Evolutionary conservation across 2,888 invertebrate genomes (phyloP).

Genomic region (Heliconius sara): DNA sequence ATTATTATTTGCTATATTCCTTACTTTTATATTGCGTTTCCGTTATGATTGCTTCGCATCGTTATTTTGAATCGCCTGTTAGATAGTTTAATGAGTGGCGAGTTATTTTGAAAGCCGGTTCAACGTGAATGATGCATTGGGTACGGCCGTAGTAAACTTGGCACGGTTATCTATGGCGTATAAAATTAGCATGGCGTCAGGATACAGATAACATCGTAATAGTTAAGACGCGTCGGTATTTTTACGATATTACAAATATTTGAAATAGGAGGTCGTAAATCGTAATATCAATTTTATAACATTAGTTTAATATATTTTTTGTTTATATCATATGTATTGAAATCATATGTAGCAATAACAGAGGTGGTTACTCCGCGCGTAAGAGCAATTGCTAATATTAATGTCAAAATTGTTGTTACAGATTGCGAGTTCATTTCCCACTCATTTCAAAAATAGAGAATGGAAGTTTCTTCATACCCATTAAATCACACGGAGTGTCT

Average conservation of each 20-base stretch:
- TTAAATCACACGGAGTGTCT: too few relatives aligned
- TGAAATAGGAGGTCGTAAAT: background rate
- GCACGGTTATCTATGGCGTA: conserved; percentile 43
- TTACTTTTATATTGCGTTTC: conserved; percentile 43
- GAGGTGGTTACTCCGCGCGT: background rate
- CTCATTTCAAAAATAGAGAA: too few relatives aligned
- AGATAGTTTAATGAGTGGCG: conserved; percentile 9
- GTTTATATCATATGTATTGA: background rate
- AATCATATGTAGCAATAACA: conserved; percentile 2
- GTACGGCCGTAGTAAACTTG: conserved; percentile 58
- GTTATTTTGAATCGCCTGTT: conserved; percentile 40
- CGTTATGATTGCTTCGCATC: conserved; percentile 49
- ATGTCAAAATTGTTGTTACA: background rate
- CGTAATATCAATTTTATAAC: background rate
- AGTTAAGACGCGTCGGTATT: conserved; percentile 1
- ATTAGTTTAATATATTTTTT: background rate
- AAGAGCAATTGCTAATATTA: background rate
- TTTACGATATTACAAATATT: background rate
- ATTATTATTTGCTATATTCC: conserved; percentile 42
- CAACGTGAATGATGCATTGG: conserved; percentile 60
- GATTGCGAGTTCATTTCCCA: too few relatives aligned
- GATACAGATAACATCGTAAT: conserved; percentile 31
- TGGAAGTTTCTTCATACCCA: too few relatives aligned
- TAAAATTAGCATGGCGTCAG: conserved; percentile 41
- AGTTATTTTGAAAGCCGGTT: conserved; percentile 46